phyloP scores from a whole-genome alignment of 1,140 invertebrate genomes.

The Drosophila insularis region DNA sequence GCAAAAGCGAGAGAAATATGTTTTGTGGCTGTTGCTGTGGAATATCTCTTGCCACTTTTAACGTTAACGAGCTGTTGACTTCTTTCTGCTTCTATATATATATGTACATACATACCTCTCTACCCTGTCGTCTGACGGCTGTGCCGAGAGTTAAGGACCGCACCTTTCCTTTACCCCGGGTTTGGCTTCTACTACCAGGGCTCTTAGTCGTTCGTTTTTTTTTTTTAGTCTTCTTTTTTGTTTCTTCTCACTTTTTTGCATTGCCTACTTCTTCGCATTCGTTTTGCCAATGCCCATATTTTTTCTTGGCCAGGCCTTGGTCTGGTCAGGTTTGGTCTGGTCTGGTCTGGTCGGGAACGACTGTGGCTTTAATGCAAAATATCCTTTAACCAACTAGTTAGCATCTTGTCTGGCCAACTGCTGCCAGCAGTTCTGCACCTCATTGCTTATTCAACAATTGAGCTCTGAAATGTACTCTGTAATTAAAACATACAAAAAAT shows the following conservation, averaged over 20 bases:
- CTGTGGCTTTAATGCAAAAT: slow-evolving; percentile 31
- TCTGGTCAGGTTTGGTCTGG: not conserved
- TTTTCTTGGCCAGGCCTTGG: not conserved
- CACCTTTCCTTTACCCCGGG: not conserved
- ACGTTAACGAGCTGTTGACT: slow-evolving; percentile 81
- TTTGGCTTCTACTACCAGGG: not conserved
- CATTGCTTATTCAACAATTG: slow-evolving; percentile 57
- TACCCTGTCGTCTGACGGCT: not conserved
- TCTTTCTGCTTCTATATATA: slow-evolving; percentile 72
- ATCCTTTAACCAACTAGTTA: slow-evolving; percentile 44
- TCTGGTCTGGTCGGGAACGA: no score
- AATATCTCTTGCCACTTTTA: slow-evolving; percentile 79
- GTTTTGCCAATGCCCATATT: not conserved
- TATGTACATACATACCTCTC: slow-evolving; percentile 35
- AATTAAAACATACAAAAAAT: slow-evolving; percentile 69
- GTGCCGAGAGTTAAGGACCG: not conserved
- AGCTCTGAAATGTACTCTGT: slow-evolving; percentile 56
- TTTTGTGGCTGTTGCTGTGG: slow-evolving; percentile 42
- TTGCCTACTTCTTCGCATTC: slow-evolving; percentile 2
- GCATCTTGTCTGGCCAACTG: slow-evolving; percentile 50
- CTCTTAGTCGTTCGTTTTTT: not conserved
- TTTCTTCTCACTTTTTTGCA: not conserved
- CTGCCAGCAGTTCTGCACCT: slow-evolving; percentile 27
- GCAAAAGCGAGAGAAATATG: slow-evolving; percentile 21
- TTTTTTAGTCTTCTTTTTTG: not conserved